Evolutionary conservation across 2,888 invertebrate genomes (phyloP), one percentile per base, ranked within the genome.

Genomic region (Andrena minutula): DNA sequence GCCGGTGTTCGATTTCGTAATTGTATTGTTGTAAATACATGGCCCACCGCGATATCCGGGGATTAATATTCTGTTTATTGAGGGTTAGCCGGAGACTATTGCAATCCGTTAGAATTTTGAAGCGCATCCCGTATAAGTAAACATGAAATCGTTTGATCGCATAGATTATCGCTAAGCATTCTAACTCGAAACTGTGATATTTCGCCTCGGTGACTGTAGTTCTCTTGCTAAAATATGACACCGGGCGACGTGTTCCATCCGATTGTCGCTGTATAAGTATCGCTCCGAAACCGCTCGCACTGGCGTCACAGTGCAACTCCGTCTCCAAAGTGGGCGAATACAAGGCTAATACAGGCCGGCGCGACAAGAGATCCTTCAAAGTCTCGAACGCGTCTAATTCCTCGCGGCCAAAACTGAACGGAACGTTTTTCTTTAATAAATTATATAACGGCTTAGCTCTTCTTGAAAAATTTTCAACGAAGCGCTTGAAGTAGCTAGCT

Each of bases 341-440:
- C 4, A 63, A 26, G 1, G 53, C 12, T 16, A 75, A 72, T 7
- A 79, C 8, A 1, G 53, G 71, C 10, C 30, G 8, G 3, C 3
- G 56, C 3, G 92, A 51, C 20, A 70, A 51, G 0, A 2, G 47
- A 63, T 2, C 32, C 12, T 71, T 91, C 91, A 79, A 82, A 87
- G 71, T 63, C 82, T 0, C 3, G 69, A 78, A 61, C 6, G 65
- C 64, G 2, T 35, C 0, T 0, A 28, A 2, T 58, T 81, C 32
- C 16, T 58, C 23, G 35, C 16, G 6, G 2, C 68, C 69, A 51
- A 73, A 82, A 2, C 10, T 6, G 70, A 79, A 79, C 0, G n/a
- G 4, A 0, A 0, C 20, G 16, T 30, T 35, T 82, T 60, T n/a
- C 10, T 26, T 78, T 65, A 84, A 41, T 0, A 84, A 4, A 7